A percentile compares a stretch with the other conserved stretches of the same genome.
Conservation (phyloP, 2,113 vertebrate species). For the Athene noctua region DNA sequence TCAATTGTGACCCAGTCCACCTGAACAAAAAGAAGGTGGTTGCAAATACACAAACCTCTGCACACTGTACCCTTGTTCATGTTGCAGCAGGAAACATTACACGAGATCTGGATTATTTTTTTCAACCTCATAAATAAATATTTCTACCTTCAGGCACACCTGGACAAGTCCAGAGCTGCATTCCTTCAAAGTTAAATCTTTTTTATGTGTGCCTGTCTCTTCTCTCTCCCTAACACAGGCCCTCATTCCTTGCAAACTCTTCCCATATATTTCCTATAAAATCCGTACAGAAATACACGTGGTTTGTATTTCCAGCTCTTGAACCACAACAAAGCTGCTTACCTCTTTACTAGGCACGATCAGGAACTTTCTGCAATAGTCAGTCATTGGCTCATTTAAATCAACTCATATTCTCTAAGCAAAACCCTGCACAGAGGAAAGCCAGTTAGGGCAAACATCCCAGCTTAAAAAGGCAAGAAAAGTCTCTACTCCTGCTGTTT, state of each 20-base stretch:
- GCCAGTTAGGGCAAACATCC: neutral
- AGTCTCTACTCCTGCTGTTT: neutral
- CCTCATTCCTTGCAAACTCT: neutral
- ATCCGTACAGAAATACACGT: neutral
- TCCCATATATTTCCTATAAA: neutral
- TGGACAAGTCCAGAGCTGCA: slow-evolving; percentile 54
- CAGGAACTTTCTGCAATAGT: neutral
- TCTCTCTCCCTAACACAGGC: neutral
- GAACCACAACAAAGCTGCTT: slow-evolving; percentile 16
- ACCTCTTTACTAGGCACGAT: slow-evolving; percentile 25
- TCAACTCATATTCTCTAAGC: neutral
- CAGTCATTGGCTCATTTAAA: neutral
- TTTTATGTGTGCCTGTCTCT: neutral
- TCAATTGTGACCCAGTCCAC: neutral
- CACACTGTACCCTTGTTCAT: neutral
- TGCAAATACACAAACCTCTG: neutral
- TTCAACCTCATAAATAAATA: neutral
- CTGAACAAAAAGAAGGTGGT: neutral
- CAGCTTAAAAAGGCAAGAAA: neutral
- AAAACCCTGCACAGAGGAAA: neutral
- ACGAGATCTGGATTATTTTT: neutral
- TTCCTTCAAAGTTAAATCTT: slow-evolving; percentile 71
- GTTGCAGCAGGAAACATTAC: neutral
- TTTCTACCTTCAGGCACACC: slow-evolving; percentile 42
- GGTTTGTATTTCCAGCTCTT: neutral